Conservation (phyloP, 2,797 vertebrate genomes). For the Gymnoscopelus braueri region DNA sequence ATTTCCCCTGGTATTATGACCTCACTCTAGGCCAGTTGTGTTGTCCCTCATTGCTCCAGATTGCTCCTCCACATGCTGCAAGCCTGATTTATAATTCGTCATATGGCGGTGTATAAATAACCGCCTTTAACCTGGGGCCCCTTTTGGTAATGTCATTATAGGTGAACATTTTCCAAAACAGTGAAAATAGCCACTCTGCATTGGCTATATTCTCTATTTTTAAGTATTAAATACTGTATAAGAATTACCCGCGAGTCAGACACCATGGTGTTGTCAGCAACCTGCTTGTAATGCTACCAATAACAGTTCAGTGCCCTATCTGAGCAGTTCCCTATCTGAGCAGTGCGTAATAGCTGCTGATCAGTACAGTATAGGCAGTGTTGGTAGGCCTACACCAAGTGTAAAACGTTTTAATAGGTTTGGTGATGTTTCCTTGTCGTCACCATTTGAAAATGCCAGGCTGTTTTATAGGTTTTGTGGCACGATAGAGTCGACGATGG, state of each 20-base stretch:
- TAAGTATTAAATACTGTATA: too few species aligned
- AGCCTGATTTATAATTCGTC: neutral
- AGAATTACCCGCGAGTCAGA: neutral
- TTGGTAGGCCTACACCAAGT: neutral
- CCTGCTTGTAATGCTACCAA: constrained; percentile 40
- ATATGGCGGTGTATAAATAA: too few species aligned
- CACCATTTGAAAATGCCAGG: neutral
- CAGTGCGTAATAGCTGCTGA: constrained; percentile 8
- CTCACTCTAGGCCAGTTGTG: constrained; percentile 71
- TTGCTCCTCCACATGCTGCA: constrained; percentile 41
- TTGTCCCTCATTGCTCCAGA: constrained; percentile 61
- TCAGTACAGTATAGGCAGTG: constrained; percentile 7
- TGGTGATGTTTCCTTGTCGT: too few species aligned
- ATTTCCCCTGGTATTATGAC: constrained; percentile 73
- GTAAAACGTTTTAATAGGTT: too few species aligned
- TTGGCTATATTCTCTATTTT: too few species aligned
- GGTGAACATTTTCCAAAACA: too few species aligned
- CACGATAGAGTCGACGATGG: too few species aligned
- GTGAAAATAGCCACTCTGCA: too few species aligned
- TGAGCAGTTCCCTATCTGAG: constrained; percentile 16
- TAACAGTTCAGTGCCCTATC: constrained; percentile 39
- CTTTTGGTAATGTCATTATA: too few species aligned
- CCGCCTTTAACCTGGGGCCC: too few species aligned
- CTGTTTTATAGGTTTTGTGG: neutral
- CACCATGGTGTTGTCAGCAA: constrained; percentile 2